Percentiles rank a stretch among this genome's conserved stretches.
Evolutionary conservation across 2,113 vertebrate species (phyloP).

Genomic region (Rhagologus leucostigma): DNA sequence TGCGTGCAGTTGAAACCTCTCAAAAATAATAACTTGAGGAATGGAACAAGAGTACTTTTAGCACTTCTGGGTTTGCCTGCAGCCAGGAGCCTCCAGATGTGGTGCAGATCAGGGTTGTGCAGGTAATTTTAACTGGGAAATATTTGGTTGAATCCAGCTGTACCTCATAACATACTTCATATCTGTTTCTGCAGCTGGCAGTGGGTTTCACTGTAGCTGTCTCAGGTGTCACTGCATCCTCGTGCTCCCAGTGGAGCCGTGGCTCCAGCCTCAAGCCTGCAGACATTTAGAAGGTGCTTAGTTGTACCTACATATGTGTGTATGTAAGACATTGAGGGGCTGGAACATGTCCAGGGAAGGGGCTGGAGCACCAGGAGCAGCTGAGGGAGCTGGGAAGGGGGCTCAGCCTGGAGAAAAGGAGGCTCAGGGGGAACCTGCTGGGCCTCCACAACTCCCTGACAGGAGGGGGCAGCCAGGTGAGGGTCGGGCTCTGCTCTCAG

Average conservation of each 20-base stretch:
- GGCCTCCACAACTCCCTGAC: background rate
- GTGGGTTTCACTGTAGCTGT: background rate
- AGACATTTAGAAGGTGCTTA: background rate
- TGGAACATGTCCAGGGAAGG: background rate
- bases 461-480: background rate
- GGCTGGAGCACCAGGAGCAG: background rate
- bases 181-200: background rate
- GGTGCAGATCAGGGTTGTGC: background rate
- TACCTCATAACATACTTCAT: background rate
- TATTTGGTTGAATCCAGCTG: background rate
- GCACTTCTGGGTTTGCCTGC: background rate
- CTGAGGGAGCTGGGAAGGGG: background rate
- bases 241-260: fast-evolving
- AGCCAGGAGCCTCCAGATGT: background rate
- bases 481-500: background rate
- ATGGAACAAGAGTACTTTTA: background rate
- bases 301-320: background rate
- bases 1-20: background rate
- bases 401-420: background rate
- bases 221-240: background rate
- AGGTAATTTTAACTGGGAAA: background rate
- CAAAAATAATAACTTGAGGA: background rate
- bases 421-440: background rate
- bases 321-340: background rate
- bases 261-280: background rate